A percentile compares a stretch with the other conserved stretches of the same genome.
Conservation (phyloP, 2,888 invertebrate genomes). For the Lydus trimaculatus region DNA sequence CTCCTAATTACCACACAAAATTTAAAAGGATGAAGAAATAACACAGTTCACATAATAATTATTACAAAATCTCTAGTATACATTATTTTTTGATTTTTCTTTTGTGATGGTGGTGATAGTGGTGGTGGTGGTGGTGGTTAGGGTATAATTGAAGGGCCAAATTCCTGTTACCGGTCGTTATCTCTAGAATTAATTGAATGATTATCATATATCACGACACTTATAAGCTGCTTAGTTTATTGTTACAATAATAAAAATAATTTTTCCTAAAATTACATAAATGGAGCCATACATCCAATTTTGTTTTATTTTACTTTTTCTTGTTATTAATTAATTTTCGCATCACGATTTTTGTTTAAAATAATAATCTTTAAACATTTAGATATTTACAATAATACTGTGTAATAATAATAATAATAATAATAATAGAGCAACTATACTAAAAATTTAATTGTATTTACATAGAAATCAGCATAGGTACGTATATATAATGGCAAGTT, state of each 20-base stretch:
- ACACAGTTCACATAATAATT: constrained; percentile 45
- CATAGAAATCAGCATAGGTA: constrained; percentile 54
- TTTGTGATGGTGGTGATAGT: too few species aligned
- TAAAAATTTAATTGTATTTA: constrained; percentile 42
- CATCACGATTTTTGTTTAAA: constrained; percentile 31
- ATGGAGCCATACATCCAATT: constrained; percentile 46
- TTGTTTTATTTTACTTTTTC: constrained; percentile 14
- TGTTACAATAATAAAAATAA: constrained; percentile 55
- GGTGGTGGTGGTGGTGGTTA: constrained; percentile 32
- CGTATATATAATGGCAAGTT: constrained; percentile 57
- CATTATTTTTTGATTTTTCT: constrained; percentile 13
- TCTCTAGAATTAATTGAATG: constrained; percentile 35
- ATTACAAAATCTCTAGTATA: constrained; percentile 32
- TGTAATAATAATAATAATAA: constrained; percentile 43
- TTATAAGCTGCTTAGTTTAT: constrained; percentile 58
- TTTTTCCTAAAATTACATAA: constrained; percentile 51
- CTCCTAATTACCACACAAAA: constrained; percentile 35
- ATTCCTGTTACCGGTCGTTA: constrained; percentile 7
- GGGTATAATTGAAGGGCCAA: constrained; percentile 26
- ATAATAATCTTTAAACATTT: constrained; percentile 42
- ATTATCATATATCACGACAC: constrained; percentile 58
- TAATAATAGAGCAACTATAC: constrained; percentile 51
- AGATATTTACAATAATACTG: constrained; percentile 53
- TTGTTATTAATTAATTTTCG: constrained; percentile 12
- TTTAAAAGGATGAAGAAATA: constrained; percentile 35